phyloP scores from a whole-genome alignment of 2,113 vertebrate genomes.

The Siphamia tubifer region DNA sequence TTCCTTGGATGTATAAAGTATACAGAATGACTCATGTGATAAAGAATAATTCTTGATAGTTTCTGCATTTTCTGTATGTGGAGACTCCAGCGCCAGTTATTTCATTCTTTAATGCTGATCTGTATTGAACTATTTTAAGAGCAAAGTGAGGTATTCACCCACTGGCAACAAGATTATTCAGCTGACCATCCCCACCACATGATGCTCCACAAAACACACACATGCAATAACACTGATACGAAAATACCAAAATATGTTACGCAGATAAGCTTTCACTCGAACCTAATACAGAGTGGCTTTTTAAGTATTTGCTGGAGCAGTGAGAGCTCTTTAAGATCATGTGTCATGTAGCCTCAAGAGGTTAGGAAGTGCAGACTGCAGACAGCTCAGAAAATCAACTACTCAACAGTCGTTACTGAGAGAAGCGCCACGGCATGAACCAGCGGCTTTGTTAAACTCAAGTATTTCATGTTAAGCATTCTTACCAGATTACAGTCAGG shows the following conservation, averaged over 20 bases:
- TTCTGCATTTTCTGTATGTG: background rate
- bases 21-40: background rate
- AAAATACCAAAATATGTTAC: conserved; percentile 2
- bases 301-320: conserved; percentile 9
- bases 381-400: conserved; percentile 14
- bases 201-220: background rate
- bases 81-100: background rate
- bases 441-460: background rate
- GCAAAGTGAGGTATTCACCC: background rate
- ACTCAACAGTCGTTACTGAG: background rate
- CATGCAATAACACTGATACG: background rate
- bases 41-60: background rate
- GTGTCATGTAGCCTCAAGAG: conserved; percentile 20
- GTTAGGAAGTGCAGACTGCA: conserved; percentile 11
- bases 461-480: background rate
- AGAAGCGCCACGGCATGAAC: background rate
- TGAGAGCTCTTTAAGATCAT: conserved; percentile 40
- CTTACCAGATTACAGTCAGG: background rate
- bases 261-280: conserved; percentile 22
- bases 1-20: too few relatives aligned
- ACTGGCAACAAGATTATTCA: background rate
- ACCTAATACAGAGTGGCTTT: conserved; percentile 16
- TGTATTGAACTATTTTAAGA: background rate
- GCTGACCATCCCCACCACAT: background rate
- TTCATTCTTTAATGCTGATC: background rate